phyloP scores from a whole-genome alignment of 2,113 vertebrate species.

The Psittacula cyanocephala region DNA sequence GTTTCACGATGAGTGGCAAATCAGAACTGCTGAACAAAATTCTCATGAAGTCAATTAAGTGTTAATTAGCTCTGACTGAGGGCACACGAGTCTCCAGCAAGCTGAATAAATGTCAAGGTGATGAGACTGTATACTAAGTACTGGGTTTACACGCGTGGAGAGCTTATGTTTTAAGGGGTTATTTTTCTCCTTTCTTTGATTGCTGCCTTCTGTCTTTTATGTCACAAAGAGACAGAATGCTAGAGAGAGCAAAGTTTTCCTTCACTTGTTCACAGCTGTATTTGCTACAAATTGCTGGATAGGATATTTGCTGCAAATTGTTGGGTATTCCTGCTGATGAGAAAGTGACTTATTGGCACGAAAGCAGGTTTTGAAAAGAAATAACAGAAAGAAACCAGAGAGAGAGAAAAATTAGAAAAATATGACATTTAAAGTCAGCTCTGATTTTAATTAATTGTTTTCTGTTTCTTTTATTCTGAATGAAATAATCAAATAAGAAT shows the following conservation, averaged over 20 bases:
- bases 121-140: conserved; percentile 34
- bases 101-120: conserved; percentile 72
- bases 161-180: conserved; percentile 41
- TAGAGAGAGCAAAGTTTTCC: background rate
- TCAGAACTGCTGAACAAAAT: conserved; percentile 51
- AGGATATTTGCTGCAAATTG: background rate
- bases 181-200: conserved; percentile 40
- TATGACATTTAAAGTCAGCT: background rate
- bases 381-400: background rate
- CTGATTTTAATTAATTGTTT: background rate
- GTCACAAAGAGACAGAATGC: background rate
- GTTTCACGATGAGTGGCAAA: conserved; percentile 39
- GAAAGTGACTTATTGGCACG: background rate
- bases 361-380: background rate
- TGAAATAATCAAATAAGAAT: background rate
- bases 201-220: background rate
- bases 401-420: background rate
- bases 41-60: conserved; percentile 57
- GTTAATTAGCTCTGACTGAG: conserved; percentile 71
- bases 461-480: background rate
- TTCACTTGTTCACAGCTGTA: background rate
- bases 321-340: background rate
- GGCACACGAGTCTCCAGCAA: conserved; percentile 42
- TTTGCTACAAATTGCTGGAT: background rate
- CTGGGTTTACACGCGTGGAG: conserved; percentile 20